A percentile compares a stretch with the other conserved stretches of the same genome.
phyloP scores from a whole-genome alignment of 2,888 invertebrate genomes.

The Xanthorhoe designata region DNA sequence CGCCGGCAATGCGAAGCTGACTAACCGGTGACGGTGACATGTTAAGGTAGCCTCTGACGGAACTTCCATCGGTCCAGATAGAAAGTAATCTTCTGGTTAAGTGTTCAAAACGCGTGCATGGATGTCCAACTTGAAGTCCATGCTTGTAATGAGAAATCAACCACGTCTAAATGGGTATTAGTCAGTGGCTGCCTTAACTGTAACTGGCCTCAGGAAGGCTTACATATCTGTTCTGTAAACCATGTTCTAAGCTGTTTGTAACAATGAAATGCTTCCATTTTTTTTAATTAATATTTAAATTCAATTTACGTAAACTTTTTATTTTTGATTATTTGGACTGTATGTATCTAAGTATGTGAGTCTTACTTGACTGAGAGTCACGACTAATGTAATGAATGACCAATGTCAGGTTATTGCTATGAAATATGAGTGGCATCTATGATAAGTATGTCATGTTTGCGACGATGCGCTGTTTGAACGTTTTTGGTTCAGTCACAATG shows the following conservation, averaged over 20 bases:
- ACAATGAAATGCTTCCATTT: background rate
- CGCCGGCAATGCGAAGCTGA: slow-evolving; percentile 38
- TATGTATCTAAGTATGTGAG: too few species aligned
- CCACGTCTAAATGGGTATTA: background rate
- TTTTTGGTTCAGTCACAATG: background rate
- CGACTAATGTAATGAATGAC: too few species aligned
- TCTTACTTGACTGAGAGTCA: too few species aligned
- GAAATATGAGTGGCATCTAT: too few species aligned
- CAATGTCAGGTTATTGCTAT: too few species aligned
- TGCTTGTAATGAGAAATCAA: background rate
- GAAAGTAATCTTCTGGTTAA: background rate
- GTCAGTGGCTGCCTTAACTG: background rate
- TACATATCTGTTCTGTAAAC: background rate
- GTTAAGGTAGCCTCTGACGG: slow-evolving; percentile 5
- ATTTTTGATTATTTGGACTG: too few species aligned
- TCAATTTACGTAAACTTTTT: too few species aligned
- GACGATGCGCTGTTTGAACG: background rate
- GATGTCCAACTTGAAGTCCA: background rate
- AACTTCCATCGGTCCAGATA: background rate
- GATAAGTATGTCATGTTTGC: background rate
- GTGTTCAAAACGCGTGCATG: background rate
- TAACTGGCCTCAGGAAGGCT: slow-evolving; percentile 8
- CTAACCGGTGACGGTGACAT: slow-evolving; percentile 25
- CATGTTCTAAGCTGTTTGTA: background rate
- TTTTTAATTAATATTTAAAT: background rate